phyloP scores from a whole-genome alignment of 2,113 vertebrate species.

The Gallinago jamesoni region DNA sequence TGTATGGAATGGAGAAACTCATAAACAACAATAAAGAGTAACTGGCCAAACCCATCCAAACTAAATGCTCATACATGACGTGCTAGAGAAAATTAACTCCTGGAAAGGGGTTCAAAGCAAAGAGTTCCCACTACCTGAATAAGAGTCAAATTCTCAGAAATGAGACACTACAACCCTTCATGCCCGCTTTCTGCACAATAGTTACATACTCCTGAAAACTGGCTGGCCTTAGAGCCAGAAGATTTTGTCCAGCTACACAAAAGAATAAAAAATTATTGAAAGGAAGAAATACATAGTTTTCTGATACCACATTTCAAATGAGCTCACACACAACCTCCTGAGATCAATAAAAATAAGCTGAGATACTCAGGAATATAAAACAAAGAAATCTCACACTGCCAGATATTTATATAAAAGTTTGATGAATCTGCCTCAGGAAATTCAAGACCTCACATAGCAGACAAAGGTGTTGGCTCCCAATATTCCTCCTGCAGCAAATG shows the following conservation, averaged over 20 bases:
- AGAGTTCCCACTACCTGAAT: not conserved
- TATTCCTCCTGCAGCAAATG: not conserved
- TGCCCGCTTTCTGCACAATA: not conserved
- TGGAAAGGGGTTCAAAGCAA: not conserved
- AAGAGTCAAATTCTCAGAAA: not conserved
- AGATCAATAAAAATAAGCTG: not conserved
- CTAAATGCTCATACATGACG: not conserved
- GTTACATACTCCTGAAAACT: not conserved
- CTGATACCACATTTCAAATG: not conserved
- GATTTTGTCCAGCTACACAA: not conserved
- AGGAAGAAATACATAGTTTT: not conserved
- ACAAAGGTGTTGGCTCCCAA: not conserved
- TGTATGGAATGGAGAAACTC: not conserved
- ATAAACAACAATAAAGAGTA: not conserved
- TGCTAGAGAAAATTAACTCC: not conserved
- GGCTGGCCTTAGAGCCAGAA: not conserved
- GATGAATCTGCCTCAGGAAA: not conserved
- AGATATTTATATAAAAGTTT: not conserved
- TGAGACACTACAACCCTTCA: not conserved
- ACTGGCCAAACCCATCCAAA: not conserved
- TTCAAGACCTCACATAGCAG: not conserved
- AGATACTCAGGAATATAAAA: not conserved
- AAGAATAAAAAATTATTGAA: not conserved
- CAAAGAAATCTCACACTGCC: not conserved
- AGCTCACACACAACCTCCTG: not conserved